Conservation (phyloP, 2,113 vertebrate genomes). For the Phylloscopus trochilus region DNA sequence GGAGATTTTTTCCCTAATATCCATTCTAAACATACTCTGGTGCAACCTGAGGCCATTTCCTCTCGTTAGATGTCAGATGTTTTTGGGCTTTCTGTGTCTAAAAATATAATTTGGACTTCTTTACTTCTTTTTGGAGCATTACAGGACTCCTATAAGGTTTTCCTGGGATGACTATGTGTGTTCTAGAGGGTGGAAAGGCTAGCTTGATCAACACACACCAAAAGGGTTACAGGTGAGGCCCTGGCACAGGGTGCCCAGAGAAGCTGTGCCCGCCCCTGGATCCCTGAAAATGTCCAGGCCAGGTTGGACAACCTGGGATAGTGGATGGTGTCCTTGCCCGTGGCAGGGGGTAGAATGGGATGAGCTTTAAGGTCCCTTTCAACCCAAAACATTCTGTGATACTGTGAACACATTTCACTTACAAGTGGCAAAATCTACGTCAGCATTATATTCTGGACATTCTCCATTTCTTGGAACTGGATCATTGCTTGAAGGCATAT, state of each 20-base stretch:
- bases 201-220: neutral
- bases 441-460: neutral
- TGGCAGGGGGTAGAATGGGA: fast-evolving
- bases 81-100: neutral
- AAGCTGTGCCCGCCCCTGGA: neutral
- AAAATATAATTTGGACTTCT: neutral
- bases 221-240: neutral
- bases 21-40: neutral
- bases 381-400: neutral
- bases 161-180: neutral
- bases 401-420: neutral
- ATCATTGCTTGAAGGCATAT: neutral
- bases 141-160: neutral
- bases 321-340: neutral
- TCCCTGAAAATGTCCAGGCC: neutral
- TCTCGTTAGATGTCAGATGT: fast-evolving
- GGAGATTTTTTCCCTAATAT: neutral
- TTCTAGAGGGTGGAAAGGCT: neutral
- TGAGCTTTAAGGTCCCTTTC: neutral
- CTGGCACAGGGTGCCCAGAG: neutral
- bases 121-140: neutral
- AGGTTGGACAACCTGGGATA: fast-evolving
- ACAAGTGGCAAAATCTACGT: neutral
- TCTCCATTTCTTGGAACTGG: neutral
- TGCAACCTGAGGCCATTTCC: neutral